phyloP scores from a whole-genome alignment of 2,888 invertebrate genomes.

The Mythimna loreyi region DNA sequence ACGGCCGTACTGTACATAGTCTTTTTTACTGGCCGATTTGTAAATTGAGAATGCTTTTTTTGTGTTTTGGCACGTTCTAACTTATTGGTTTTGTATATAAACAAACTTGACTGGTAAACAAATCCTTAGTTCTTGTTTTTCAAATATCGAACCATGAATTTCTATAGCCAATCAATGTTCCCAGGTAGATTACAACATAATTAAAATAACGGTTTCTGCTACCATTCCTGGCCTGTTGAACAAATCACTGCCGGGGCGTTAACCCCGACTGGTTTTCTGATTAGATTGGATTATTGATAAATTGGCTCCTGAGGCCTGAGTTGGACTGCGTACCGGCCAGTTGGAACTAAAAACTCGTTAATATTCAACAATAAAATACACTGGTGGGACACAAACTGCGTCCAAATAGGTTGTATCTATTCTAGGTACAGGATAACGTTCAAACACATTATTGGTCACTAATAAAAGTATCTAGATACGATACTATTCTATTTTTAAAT shows the following conservation, averaged over 20 bases:
- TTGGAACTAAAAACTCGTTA: conserved; percentile 23
- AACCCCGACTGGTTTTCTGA: conserved; percentile 51
- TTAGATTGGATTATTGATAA: conserved; percentile 51
- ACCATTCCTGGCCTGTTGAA: conserved; percentile 35
- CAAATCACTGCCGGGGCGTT: conserved; percentile 43
- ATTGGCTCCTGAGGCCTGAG: conserved; percentile 25
- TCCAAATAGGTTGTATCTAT: neutral
- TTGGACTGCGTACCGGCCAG: neutral
- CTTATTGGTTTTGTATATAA: too few species aligned
- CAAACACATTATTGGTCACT: neutral
- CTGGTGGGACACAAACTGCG: neutral
- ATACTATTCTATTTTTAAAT: too few species aligned
- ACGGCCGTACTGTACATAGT: too few species aligned
- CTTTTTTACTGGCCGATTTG: too few species aligned
- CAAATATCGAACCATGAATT: neutral
- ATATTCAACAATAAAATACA: neutral
- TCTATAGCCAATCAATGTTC: conserved; percentile 7
- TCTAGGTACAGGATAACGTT: neutral
- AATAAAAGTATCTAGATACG: too few species aligned
- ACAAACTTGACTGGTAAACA: too few species aligned
- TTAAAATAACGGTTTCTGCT: conserved; percentile 31
- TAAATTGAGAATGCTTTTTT: too few species aligned
- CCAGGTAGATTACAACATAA: conserved; percentile 18
- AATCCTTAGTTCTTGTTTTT: neutral
- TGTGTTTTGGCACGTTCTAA: too few species aligned